Base-by-base conservation (phyloP, 2,888 invertebrate species). In the Andrena bicolor region DNA sequence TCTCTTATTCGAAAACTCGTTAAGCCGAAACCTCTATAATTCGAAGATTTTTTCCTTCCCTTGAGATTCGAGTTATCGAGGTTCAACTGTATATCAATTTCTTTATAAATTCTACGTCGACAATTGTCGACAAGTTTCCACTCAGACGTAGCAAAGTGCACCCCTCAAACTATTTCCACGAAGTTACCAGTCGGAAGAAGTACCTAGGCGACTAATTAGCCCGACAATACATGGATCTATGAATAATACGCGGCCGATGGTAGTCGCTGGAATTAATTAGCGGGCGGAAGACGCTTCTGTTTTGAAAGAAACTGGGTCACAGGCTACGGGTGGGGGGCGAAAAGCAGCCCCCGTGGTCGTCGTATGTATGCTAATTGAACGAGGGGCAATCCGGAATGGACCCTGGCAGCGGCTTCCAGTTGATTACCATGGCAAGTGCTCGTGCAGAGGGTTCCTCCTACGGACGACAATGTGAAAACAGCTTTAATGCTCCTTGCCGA, bases 281-380 rank as follows among this genome's bases (percentile, higher is more conserved):
- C 71, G 26, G 60, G 23, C 51, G 23, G 28, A n/a, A 35, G 76
- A 72, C 63, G 79, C 77, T 76, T 76, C 77, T 74, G 76, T 82
- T 82, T 84, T 61, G 66, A 75, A 85, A 75, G 71, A 87, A 87
- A 87, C 32, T 77, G 70, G 82, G 85, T 84, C 75, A 77, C 64
- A 69, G 16, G 13, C 41, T 32, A 2, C 10, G 60, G 10, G 16
- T 32, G 41, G 30, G 20, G 51, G 66, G 65, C 70, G 70, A 56
- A 74, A 82, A 64, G 76, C 82, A 75, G 72, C 23, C 23, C 56
- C 73, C 35, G 73, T 77, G 58, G 80, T 77, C 65, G 68, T 84
- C 85, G 79, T 87, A 78, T 84, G 80, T 88, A 86, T 88, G 84
- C 88, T 88, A 86, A 86, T 88, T 88, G 88, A 88, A 87, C 83